phyloP scores from a whole-genome alignment of 2,888 invertebrate genomes.

The Lepidocyrtinus sp. region DNA sequence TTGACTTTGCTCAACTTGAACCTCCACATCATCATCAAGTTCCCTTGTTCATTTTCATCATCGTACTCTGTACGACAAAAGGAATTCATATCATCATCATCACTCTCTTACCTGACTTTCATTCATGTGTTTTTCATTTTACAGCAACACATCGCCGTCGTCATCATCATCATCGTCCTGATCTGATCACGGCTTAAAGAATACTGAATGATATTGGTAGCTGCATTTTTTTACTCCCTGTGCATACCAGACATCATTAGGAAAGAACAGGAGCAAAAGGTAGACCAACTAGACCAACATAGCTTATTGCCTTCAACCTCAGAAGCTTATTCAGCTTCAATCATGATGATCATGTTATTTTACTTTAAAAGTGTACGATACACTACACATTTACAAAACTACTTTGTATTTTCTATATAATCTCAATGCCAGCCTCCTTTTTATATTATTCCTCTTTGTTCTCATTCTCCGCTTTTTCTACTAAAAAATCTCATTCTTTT shows the following conservation, averaged over 20 bases:
- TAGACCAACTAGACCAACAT: neutral
- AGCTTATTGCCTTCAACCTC: too few relatives aligned
- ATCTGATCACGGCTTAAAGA: neutral
- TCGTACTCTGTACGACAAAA: conserved; percentile 33
- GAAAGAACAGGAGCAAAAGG: neutral
- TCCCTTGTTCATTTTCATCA: neutral
- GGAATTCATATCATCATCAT: conserved; percentile 24
- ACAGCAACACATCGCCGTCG: conserved; percentile 27
- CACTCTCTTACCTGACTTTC: conserved; percentile 58
- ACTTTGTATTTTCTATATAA: neutral
- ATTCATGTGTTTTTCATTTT: conserved; percentile 56
- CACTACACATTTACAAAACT: neutral
- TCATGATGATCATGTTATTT: neutral
- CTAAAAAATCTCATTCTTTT: neutral
- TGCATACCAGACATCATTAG: conserved; percentile 10
- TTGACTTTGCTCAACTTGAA: neutral
- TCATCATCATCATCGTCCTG: neutral
- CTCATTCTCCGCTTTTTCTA: conserved; percentile 10
- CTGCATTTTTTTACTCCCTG: too few relatives aligned
- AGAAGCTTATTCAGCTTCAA: neutral
- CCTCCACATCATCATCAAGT: conserved; percentile 8
- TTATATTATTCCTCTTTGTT: conserved; percentile 8
- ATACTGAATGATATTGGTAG: neutral
- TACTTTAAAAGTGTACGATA: neutral
- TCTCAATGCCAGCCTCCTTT: neutral